Conservation (phyloP, 2,113 vertebrate species). For the Percopsis transmontana region DNA sequence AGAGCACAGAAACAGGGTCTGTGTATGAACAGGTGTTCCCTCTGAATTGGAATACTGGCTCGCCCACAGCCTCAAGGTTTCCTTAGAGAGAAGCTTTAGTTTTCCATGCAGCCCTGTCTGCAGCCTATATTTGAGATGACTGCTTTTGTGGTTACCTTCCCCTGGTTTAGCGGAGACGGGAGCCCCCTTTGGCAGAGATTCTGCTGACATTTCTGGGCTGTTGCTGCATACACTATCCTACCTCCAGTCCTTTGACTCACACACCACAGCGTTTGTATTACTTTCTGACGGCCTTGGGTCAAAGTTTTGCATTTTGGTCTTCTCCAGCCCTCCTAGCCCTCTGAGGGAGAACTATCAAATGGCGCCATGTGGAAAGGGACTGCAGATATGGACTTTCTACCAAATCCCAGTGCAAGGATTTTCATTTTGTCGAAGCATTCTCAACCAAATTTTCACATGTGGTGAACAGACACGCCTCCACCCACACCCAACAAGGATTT, state of each 20-base stretch:
- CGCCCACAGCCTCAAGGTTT: conserved; percentile 20
- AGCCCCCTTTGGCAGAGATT: conserved; percentile 12
- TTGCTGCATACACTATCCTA: conserved; percentile 4
- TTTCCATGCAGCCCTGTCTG: conserved; percentile 25
- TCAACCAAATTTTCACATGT: neutral
- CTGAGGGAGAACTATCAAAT: neutral
- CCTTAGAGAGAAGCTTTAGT: conserved; percentile 13
- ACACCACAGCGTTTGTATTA: neutral
- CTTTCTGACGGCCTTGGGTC: neutral
- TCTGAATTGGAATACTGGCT: conserved; percentile 42
- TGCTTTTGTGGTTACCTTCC: conserved; percentile 32
- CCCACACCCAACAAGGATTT: no score
- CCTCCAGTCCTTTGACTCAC: conserved; percentile 2
- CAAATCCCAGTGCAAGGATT: neutral
- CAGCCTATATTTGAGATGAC: conserved; percentile 23
- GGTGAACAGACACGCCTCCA: neutral
- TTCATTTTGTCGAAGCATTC: neutral
- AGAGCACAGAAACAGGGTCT: neutral
- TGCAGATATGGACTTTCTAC: neutral
- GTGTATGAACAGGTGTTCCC: conserved; percentile 45
- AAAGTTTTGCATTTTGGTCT: neutral
- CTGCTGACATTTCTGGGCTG: neutral
- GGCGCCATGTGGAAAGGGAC: neutral
- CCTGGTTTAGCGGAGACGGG: conserved; percentile 5
- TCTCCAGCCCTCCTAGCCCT: neutral